Evolutionary conservation across 2,888 invertebrate genomes (phyloP).

Genomic region (Digitonthophagus gazella): DNA sequence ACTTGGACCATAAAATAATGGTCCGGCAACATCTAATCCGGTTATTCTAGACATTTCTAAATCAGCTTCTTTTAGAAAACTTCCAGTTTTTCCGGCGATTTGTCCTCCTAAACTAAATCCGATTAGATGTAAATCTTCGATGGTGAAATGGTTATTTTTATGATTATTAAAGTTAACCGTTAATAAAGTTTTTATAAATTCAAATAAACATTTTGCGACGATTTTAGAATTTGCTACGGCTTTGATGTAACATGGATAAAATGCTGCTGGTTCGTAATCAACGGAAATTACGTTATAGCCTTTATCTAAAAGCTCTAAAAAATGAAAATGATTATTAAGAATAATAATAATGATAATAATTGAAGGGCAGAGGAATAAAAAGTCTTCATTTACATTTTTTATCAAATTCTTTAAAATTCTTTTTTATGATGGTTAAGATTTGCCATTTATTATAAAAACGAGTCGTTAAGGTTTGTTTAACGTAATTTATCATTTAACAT

Average conservation of each 20-base stretch:
- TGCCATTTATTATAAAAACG: too few species aligned
- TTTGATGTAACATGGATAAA: slow-evolving; percentile 60
- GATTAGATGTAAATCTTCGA: slow-evolving; percentile 58
- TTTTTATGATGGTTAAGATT: too few species aligned
- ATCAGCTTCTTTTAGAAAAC: slow-evolving; percentile 47
- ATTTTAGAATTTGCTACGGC: slow-evolving; percentile 59
- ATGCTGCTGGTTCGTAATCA: slow-evolving; percentile 61
- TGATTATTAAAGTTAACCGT: slow-evolving; percentile 52
- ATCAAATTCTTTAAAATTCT: too few species aligned
- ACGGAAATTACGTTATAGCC: slow-evolving; percentile 62
- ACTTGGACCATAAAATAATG: slow-evolving; percentile 57
- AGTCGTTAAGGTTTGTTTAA: too few species aligned
- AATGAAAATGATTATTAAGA: neutral
- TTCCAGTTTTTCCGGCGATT: slow-evolving; percentile 56
- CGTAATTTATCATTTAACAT: too few species aligned
- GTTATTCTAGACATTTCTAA: slow-evolving; percentile 54
- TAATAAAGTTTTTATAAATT: slow-evolving; percentile 55
- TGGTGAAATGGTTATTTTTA: slow-evolving; percentile 45
- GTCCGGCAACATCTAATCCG: slow-evolving; percentile 66
- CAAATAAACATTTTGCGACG: slow-evolving; percentile 61
- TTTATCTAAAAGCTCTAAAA: slow-evolving; percentile 55
- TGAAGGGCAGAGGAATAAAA: too few species aligned
- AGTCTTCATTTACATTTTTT: too few species aligned
- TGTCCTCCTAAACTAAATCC: slow-evolving; percentile 68
- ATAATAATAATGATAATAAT: too few species aligned